A percentile compares a stretch with the other conserved stretches of the same genome.
Evolutionary conservation across 37 sponge, comb jelly and placozoan species (phyloP).

Genomic region (Haliclona indistincta): DNA sequence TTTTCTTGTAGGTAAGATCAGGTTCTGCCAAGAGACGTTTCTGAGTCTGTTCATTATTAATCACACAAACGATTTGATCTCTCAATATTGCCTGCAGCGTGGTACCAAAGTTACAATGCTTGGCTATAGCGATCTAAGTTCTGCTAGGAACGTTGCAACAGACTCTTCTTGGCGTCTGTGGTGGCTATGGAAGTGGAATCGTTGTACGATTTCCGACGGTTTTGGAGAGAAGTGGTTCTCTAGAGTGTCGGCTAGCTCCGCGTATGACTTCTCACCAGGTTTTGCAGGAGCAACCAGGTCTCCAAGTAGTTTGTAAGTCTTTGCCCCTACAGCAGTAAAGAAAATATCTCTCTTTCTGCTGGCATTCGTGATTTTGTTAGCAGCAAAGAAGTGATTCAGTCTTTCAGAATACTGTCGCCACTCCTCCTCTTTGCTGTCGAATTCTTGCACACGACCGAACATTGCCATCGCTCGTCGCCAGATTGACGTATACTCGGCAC

Average conservation of each 20-base stretch:
- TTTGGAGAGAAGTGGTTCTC: slow-evolving; percentile 1
- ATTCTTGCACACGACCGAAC: slow-evolving; percentile 5
- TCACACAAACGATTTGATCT: too few relatives aligned
- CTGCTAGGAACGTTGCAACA: slow-evolving; percentile 29
- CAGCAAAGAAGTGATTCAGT: slow-evolving; percentile 5
- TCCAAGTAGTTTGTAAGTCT: slow-evolving; percentile 8
- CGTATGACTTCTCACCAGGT: slow-evolving; percentile 23
- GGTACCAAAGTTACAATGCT: slow-evolving; percentile 33
- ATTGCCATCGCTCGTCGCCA: too few relatives aligned
- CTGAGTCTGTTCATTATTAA: too few relatives aligned
- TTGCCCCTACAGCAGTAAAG: neutral
- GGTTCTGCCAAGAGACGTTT: too few relatives aligned
- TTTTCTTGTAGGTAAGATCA: too few relatives aligned
- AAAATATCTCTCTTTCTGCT: slow-evolving; percentile 4
- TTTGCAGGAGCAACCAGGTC: slow-evolving; percentile 12
- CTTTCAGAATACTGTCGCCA: slow-evolving; percentile 17
- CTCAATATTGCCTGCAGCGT: slow-evolving; percentile 18
- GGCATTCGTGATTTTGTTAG: neutral
- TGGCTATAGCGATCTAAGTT: slow-evolving; percentile 1
- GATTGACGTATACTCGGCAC: too few relatives aligned
- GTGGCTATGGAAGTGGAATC: slow-evolving; percentile 27
- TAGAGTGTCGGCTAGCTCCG: slow-evolving; percentile 3
- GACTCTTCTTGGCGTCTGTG: slow-evolving; percentile 18
- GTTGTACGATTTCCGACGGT: slow-evolving; percentile 32
- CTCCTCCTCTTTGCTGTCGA: neutral